Conservation (phyloP, 2,888 invertebrate species). For the Ophonus ardosiacus region DNA sequence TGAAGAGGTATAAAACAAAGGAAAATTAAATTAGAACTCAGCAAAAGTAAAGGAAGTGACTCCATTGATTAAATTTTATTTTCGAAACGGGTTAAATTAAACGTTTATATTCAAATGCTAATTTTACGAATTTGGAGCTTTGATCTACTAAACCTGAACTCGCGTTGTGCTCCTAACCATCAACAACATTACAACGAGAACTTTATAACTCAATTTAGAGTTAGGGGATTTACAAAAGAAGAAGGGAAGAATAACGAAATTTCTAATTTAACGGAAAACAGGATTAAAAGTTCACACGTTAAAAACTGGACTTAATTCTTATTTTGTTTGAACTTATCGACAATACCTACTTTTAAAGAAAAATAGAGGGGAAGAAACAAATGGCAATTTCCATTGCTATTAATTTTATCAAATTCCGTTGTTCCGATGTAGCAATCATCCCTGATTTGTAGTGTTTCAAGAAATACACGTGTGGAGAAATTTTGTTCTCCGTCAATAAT, state of each 20-base stretch:
- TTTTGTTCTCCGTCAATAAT: too few species aligned
- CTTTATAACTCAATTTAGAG: slow-evolving; percentile 1
- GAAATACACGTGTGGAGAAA: too few species aligned
- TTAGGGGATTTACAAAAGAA: neutral
- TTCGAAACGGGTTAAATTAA: slow-evolving; percentile 9
- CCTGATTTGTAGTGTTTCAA: too few species aligned
- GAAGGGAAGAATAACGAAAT: neutral
- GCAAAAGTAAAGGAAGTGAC: slow-evolving; percentile 6
- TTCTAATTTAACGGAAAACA: neutral
- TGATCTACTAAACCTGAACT: slow-evolving; percentile 4
- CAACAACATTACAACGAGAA: neutral
- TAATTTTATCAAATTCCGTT: too few species aligned
- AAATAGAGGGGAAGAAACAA: too few species aligned
- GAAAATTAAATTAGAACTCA: slow-evolving; percentile 10
- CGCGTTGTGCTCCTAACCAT: neutral
- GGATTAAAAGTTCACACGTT: neutral
- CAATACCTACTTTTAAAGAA: too few species aligned
- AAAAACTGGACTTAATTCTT: too few species aligned
- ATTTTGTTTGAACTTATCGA: too few species aligned
- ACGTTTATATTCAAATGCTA: slow-evolving; percentile 2
- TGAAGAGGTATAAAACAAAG: slow-evolving; percentile 3
- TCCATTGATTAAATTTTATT: slow-evolving; percentile 18
- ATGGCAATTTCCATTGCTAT: too few species aligned
- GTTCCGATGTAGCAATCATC: too few species aligned
- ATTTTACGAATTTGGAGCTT: slow-evolving; percentile 8